Conservation (phyloP, 92 coral and sea anemone genomes). For the Micromussa lordhowensis region DNA sequence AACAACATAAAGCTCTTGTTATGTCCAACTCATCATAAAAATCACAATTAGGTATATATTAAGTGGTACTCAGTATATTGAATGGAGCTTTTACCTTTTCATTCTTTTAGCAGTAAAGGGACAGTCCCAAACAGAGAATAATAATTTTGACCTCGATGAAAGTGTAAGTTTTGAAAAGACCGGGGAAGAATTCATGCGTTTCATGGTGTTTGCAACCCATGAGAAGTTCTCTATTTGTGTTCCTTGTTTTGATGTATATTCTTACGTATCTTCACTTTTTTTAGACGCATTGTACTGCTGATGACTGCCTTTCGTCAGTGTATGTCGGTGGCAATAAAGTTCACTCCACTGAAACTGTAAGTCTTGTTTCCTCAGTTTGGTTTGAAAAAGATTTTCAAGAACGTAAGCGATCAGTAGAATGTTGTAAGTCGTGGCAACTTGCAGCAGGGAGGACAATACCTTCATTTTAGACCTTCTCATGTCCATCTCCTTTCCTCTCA, state of each 20-base stretch:
- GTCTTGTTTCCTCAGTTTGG: slow-evolving; percentile 13
- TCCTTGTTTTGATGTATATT: slow-evolving; percentile 17
- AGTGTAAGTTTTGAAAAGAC: slow-evolving; percentile 10
- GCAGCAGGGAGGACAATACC: too few species aligned
- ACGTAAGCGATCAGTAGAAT: slow-evolving; percentile 11
- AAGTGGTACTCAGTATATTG: too few species aligned
- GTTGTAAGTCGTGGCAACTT: slow-evolving; percentile 12
- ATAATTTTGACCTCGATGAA: slow-evolving; percentile 13
- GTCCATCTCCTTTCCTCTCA: too few species aligned
- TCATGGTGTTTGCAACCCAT: slow-evolving; percentile 14
- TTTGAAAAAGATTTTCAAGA: neutral
- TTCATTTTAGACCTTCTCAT: too few species aligned
- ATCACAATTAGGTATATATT: neutral
- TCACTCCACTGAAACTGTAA: slow-evolving; percentile 17
- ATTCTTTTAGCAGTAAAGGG: neutral
- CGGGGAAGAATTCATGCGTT: slow-evolving; percentile 16
- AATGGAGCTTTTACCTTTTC: too few species aligned
- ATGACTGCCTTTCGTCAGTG: slow-evolving; percentile 22
- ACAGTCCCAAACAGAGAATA: slow-evolving; percentile 16
- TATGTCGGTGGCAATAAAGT: slow-evolving; percentile 17
- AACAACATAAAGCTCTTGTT: neutral
- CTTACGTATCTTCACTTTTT: neutral
- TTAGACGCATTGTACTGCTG: slow-evolving; percentile 6
- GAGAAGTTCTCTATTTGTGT: slow-evolving; percentile 7
- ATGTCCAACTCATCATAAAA: neutral